Evolutionary conservation across 2,888 invertebrate genomes (phyloP).

Genomic region (Mythimna loreyi): DNA sequence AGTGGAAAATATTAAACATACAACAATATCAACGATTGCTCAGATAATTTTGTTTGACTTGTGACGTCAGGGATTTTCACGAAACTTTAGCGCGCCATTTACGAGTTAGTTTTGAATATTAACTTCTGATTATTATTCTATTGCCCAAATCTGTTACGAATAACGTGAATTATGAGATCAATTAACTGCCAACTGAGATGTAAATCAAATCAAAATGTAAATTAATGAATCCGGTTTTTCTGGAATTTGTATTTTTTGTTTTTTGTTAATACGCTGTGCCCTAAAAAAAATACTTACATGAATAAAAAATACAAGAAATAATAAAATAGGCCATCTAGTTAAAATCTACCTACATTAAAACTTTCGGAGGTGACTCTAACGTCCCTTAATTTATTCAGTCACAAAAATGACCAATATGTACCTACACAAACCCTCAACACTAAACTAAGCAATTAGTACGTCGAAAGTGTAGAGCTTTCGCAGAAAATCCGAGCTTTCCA

Average conservation of each 20-base stretch:
- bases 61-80: conserved; percentile 64
- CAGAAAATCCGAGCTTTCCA: conserved; percentile 76
- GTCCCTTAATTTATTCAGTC: conserved; percentile 20
- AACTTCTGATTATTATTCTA: conserved; percentile 10
- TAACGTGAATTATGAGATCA: background rate
- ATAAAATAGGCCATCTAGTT: background rate
- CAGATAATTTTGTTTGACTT: conserved; percentile 74
- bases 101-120: conserved; percentile 12
- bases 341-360: background rate
- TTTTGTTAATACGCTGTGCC: background rate
- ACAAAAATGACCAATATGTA: conserved; percentile 54
- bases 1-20: conserved; percentile 76
- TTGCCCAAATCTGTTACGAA: background rate
- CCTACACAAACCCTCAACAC: conserved; percentile 42
- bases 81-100: conserved; percentile 60
- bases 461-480: conserved; percentile 73
- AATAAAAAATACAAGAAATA: background rate
- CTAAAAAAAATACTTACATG: background rate
- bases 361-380: background rate
- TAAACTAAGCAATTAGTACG: conserved; percentile 74
- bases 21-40: conserved; percentile 76
- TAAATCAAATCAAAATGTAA: background rate
- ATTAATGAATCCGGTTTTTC: background rate
- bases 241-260: background rate
- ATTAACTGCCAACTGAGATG: background rate